Evolutionary conservation across 92 coral and sea anemone species (phyloP).

Genomic region (Umimayanthus chanpuru): DNA sequence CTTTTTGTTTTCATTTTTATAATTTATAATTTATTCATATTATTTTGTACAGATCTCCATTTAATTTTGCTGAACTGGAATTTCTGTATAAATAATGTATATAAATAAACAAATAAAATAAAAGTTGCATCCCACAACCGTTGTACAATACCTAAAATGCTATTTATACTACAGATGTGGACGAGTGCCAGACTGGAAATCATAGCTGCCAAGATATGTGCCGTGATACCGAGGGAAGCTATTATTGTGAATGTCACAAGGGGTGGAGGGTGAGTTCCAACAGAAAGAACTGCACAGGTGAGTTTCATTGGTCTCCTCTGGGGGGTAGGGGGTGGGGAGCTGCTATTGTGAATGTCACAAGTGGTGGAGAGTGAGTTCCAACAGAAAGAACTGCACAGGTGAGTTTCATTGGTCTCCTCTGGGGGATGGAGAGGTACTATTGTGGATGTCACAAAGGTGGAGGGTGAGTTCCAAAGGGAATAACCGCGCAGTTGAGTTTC

Average conservation of each 20-base stretch:
- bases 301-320: not conserved
- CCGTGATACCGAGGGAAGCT: conserved; percentile 8
- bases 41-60: too few species aligned
- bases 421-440: conserved; percentile 27
- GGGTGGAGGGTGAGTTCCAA: conserved; percentile 73
- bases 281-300: conserved; percentile 78
- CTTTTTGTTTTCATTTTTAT: too few species aligned
- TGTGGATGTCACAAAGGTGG: conserved; percentile 93
- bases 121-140: not conserved
- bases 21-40: too few species aligned
- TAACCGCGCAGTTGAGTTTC: conserved; percentile 68
- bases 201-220: conserved; percentile 84
- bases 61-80: too few species aligned
- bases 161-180: conserved; percentile 56
- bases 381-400: conserved; percentile 78
- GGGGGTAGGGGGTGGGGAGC: not conserved
- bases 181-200: conserved; percentile 81
- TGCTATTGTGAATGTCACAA: conserved; percentile 85
- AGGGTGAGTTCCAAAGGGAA: conserved; percentile 59
- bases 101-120: too few species aligned
- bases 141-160: not conserved
- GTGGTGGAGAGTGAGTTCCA: conserved; percentile 69
- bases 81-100: too few species aligned
- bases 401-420: not conserved
- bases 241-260: conserved; percentile 88